Conservation (phyloP, 1,140 invertebrate genomes). For the Drosophila bifasciata region DNA sequence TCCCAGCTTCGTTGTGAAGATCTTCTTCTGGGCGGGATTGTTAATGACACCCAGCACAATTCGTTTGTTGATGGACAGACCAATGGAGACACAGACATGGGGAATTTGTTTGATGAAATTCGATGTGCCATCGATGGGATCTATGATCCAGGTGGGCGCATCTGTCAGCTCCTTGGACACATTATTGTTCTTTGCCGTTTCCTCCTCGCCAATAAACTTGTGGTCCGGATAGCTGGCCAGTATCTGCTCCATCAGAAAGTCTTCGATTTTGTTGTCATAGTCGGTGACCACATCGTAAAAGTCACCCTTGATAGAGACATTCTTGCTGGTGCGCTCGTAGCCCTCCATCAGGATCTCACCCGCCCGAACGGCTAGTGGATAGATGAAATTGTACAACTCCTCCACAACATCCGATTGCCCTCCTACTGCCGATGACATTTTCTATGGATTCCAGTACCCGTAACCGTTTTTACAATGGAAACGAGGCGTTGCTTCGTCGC, state of each 20-base stretch:
- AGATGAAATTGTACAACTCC: constrained; percentile 86
- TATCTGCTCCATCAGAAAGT: constrained; percentile 88
- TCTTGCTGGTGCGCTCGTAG: constrained; percentile 84
- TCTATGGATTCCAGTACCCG: constrained; percentile 1
- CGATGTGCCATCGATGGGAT: constrained; percentile 90
- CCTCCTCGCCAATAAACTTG: constrained; percentile 94
- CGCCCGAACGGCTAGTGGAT: constrained; percentile 79
- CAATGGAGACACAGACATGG: constrained; percentile 88
- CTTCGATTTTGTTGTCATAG: constrained; percentile 92
- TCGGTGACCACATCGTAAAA: constrained; percentile 93
- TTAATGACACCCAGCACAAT: constrained; percentile 90
- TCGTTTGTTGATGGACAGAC: constrained; percentile 88
- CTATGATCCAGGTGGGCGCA: constrained; percentile 95
- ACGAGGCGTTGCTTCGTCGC: constrained; percentile 27
- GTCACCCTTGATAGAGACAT: constrained; percentile 86
- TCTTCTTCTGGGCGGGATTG: constrained; percentile 90
- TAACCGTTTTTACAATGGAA: constrained; percentile 12
- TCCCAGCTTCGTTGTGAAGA: constrained; percentile 89
- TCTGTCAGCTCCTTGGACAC: constrained; percentile 88
- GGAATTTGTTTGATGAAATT: constrained; percentile 90
- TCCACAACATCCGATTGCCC: constrained; percentile 84
- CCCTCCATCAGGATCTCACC: constrained; percentile 84
- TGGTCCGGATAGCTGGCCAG: constrained; percentile 89
- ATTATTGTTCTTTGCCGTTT: constrained; percentile 86
- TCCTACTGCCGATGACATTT: constrained; percentile 46